Conservation (phyloP, 2,888 invertebrate genomes). For the Latrodectus elegans region DNA sequence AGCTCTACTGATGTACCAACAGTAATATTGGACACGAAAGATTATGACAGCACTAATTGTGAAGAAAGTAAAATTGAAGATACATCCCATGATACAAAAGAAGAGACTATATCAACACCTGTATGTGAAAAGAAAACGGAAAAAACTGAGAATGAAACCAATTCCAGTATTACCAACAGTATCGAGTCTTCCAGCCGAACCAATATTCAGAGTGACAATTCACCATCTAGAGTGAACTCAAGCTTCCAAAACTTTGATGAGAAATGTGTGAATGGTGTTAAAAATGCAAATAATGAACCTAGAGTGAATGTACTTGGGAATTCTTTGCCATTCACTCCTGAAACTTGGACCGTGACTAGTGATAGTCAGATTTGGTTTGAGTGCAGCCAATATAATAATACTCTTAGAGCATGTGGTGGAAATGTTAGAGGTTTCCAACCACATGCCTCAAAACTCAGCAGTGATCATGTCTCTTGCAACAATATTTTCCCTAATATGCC, state of each 20-base stretch:
- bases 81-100: background rate
- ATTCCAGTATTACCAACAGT: background rate
- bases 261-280: slow-evolving; percentile 31
- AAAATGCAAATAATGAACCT: slow-evolving; percentile 24
- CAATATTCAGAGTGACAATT: slow-evolving; percentile 25
- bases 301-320: slow-evolving; percentile 33
- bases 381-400: slow-evolving; percentile 40
- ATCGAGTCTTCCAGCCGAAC: slow-evolving; percentile 22
- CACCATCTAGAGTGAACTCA: slow-evolving; percentile 22
- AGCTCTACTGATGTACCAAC: slow-evolving; percentile 33
- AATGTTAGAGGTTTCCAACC: slow-evolving; percentile 53
- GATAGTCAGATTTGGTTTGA: slow-evolving; percentile 58
- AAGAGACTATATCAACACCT: background rate
- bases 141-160: slow-evolving; percentile 8
- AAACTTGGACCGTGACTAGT: slow-evolving; percentile 57
- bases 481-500: slow-evolving; percentile 27
- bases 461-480: slow-evolving; percentile 44
- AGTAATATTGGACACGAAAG: slow-evolving; percentile 18
- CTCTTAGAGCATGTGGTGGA: slow-evolving; percentile 55
- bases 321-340: slow-evolving; percentile 38
- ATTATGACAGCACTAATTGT: slow-evolving; percentile 6
- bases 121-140: slow-evolving; percentile 4
- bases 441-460: slow-evolving; percentile 37
- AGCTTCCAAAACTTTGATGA: slow-evolving; percentile 32
- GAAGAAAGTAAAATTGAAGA: slow-evolving; percentile 13